phyloP scores from a whole-genome alignment of 2,888 invertebrate genomes.

The Fabriciana adippe region DNA sequence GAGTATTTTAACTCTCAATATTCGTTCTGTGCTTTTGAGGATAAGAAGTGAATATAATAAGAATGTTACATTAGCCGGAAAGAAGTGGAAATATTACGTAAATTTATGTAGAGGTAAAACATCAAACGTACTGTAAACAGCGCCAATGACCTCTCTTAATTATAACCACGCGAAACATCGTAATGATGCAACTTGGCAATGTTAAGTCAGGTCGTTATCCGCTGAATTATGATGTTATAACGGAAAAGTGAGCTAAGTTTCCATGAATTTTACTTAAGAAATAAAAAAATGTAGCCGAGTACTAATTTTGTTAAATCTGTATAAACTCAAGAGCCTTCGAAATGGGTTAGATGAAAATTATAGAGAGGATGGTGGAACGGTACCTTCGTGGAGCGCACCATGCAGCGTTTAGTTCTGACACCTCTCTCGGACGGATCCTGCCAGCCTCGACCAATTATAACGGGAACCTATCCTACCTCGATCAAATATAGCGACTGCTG shows the following conservation, averaged over 20 bases:
- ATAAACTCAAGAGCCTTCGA: conserved; percentile 51
- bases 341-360: conserved; percentile 61
- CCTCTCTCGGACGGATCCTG: conserved; percentile 56
- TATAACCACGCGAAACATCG: conserved; percentile 25
- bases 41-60: not conserved
- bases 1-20: not conserved
- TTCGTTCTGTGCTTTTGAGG: not conserved
- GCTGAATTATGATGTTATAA: conserved; percentile 34
- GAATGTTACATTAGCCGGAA: conserved; percentile 3
- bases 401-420: conserved; percentile 58
- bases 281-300: conserved; percentile 1
- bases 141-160: conserved; percentile 36
- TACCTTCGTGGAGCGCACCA: conserved; percentile 48
- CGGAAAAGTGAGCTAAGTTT: conserved; percentile 26
- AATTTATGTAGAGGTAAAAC: conserved; percentile 16
- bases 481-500: conserved; percentile 50
- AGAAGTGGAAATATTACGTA: conserved; percentile 4
- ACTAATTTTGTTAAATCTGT: conserved; percentile 16
- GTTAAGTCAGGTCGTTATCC: conserved; percentile 27
- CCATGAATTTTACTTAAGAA: conserved; percentile 14
- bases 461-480: conserved; percentile 61
- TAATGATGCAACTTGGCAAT: conserved; percentile 33
- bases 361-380: conserved; percentile 57
- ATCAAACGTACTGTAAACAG: conserved; percentile 27
- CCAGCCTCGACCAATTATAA: conserved; percentile 68